Conservation (phyloP, 2,797 vertebrate species). For the Danio jaintianensis region DNA sequence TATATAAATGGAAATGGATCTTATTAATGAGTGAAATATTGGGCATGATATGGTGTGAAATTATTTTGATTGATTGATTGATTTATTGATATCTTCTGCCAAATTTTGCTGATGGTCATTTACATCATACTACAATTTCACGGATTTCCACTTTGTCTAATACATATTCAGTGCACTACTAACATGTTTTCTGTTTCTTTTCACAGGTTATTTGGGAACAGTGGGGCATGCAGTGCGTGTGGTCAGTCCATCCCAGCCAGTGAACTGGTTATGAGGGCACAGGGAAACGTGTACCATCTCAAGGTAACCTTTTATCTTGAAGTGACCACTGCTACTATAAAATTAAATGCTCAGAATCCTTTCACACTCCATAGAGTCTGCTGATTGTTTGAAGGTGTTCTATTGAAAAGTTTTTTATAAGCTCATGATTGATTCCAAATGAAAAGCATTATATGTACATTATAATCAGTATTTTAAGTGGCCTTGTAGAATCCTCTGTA, state of each 20-base stretch:
- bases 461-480: background rate
- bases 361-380: background rate
- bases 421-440: background rate
- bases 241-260: slow-evolving; percentile 98
- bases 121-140: background rate
- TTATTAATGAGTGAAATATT: background rate
- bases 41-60: background rate
- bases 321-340: background rate
- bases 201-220: slow-evolving; percentile 98
- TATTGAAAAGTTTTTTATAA: background rate
- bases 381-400: background rate
- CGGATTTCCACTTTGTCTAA: background rate
- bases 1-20: background rate
- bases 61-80: background rate
- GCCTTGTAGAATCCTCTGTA: background rate
- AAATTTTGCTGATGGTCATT: background rate
- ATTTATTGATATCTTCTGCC: background rate
- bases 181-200: slow-evolving; percentile 54
- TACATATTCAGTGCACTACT: background rate
- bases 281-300: slow-evolving; percentile 99
- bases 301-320: slow-evolving; percentile 83
- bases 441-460: background rate
- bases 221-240: slow-evolving; percentile 97
- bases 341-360: slow-evolving; percentile 11
- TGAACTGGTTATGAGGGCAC: slow-evolving; percentile 98